Evolutionary conservation across 2,797 vertebrate genomes (phyloP), one percentile per base, ranked within the genome.

Genomic region (Dallia pectoralis): DNA sequence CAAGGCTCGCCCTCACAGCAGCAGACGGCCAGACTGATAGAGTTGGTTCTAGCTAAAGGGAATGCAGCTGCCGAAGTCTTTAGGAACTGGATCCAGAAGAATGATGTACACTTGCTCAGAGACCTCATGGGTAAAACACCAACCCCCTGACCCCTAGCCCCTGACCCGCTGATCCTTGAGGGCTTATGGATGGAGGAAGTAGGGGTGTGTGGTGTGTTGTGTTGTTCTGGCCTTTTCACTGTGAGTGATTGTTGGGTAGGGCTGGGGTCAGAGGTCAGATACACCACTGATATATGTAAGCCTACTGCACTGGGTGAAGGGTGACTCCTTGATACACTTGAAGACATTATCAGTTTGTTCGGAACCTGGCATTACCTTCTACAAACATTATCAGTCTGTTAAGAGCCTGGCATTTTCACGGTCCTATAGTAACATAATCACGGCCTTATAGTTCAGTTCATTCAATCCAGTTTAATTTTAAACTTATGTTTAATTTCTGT

Each of bases 11-110:
- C 96, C 11, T 88, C 93, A 6, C 89, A 95, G 75, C 86, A 96
- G 87, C 98, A 99, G 88, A 97, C 95, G 0, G 95, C 95, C 81
- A 93, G 94, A 74, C 87, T 99, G 73, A 96, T 99, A 19, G 96
- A 99, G 76, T 93, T 95, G 1, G 74, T 99, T 75, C 89, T 99
- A 86, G 94, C 93, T 61, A 99, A 98, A 89, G 98, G 97, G 81
- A 97, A 96, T 4, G 93, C 94, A 44, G 95, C 96, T 3, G 96
- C 96, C 5, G 95, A 93, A 84, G 95, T 97, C 74, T 98, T 99
- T 86, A 96, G 94, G 87, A 97, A 93, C 87, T 96, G 95, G 89
- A 94, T 98, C 72, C 93, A 94, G 89, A 96, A 97, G 73, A 95
- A 94, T 22, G 97, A 98, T 11, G 93, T 96, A 68, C 85, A 91